Conservation (phyloP, 2,797 vertebrate genomes). For the Falco columbarius region DNA sequence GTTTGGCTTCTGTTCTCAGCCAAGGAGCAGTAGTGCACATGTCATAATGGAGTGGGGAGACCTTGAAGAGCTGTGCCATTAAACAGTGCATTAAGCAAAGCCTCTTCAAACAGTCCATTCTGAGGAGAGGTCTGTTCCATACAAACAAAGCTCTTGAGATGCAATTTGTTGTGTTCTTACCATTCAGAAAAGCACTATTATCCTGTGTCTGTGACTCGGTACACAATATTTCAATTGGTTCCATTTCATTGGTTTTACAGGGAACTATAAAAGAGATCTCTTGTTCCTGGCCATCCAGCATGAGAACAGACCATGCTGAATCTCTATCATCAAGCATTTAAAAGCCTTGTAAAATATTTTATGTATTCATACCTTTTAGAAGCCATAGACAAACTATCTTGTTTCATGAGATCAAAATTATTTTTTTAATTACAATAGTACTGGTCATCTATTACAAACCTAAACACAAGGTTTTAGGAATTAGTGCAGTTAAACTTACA, state of each 20-base stretch:
- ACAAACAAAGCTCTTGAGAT: slow-evolving; percentile 72
- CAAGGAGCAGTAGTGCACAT: slow-evolving; percentile 6
- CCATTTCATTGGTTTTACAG: slow-evolving; percentile 56
- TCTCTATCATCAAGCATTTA: background rate
- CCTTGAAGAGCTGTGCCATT: slow-evolving; percentile 64
- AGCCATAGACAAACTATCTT: background rate
- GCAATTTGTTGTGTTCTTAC: slow-evolving; percentile 59
- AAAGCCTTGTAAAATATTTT: slow-evolving; percentile 24
- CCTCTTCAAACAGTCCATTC: slow-evolving; percentile 55
- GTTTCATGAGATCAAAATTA: background rate
- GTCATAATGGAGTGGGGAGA: slow-evolving; percentile 33
- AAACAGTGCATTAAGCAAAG: slow-evolving; percentile 71
- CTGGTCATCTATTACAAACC: background rate
- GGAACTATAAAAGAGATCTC: slow-evolving; percentile 34
- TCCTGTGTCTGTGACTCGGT: slow-evolving; percentile 39
- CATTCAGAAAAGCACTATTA: slow-evolving; percentile 53
- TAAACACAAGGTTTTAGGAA: background rate
- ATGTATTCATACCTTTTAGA: background rate
- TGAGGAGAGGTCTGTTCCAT: slow-evolving; percentile 50
- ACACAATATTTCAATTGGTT: slow-evolving; percentile 66
- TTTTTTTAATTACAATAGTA: background rate
- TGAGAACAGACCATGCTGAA: slow-evolving; percentile 17
- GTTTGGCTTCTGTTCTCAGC: slow-evolving; percentile 31
- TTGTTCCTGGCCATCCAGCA: slow-evolving; percentile 51
- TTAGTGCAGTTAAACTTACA: background rate